Conservation (phyloP, 2,797 vertebrate genomes). For the Sebastes ruberrimus region DNA sequence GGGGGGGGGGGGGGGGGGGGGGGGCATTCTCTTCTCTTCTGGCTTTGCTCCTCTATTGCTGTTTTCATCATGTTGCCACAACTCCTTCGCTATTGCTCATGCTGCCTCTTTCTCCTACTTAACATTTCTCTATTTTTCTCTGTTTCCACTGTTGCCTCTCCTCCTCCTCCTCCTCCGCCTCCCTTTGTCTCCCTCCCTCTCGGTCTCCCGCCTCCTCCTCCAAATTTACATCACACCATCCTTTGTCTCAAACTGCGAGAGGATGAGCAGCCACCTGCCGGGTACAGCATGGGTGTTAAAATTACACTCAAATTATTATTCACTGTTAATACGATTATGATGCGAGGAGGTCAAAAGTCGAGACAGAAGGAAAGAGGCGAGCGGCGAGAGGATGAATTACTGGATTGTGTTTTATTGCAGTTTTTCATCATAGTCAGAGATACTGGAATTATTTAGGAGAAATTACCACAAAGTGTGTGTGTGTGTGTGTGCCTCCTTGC, state of each 20-base stretch:
- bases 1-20: too few species aligned
- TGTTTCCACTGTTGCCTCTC: neutral
- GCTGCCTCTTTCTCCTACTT: constrained; percentile 23
- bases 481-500: neutral
- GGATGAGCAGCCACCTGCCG: constrained; percentile 54
- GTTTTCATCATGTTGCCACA: constrained; percentile 45
- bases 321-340: constrained; percentile 58
- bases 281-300: constrained; percentile 54
- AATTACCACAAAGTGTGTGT: constrained; percentile 20
- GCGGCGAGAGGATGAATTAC: constrained; percentile 1
- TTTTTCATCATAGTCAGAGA: constrained; percentile 48
- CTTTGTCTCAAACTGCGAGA: constrained; percentile 60
- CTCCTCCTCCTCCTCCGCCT: neutral
- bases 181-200: neutral
- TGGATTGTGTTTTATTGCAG: constrained; percentile 18
- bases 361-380: constrained; percentile 3
- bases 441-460: constrained; percentile 30
- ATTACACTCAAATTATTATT: constrained; percentile 61
- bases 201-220: constrained; percentile 33
- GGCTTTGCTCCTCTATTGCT: constrained; percentile 23
- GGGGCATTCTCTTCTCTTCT: constrained; percentile 15
- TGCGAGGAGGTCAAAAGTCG: constrained; percentile 52
- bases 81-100: constrained; percentile 29
- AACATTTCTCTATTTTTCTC: constrained; percentile 23
- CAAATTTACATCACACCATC: constrained; percentile 64